A percentile compares a stretch with the other conserved stretches of the same genome.
Conservation (phyloP, 2,888 invertebrate species). For the Erebia ligea region DNA sequence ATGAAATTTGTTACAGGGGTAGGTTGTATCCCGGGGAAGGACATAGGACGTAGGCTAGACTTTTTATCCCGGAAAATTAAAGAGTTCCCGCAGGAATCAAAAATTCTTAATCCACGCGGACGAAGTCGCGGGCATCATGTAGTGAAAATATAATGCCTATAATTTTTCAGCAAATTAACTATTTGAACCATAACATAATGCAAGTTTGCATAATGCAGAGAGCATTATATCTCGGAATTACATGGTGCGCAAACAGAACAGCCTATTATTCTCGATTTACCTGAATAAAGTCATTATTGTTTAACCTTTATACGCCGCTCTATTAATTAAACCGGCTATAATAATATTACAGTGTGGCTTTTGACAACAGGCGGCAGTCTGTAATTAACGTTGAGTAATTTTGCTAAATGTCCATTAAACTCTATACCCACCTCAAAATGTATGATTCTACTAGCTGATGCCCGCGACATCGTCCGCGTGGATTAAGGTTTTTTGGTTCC, state of each 20-base stretch:
- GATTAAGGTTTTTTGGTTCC: too few relatives aligned
- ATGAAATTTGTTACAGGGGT: too few relatives aligned
- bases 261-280: conserved; percentile 26
- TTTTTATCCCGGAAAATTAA: too few relatives aligned
- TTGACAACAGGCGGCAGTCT: conserved; percentile 9
- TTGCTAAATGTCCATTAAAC: not conserved
- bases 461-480: too few relatives aligned
- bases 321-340: conserved; percentile 21
- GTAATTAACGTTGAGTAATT: conserved; percentile 6
- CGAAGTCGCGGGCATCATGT: too few relatives aligned
- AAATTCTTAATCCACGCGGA: too few relatives aligned
- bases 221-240: conserved; percentile 11
- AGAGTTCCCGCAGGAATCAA: too few relatives aligned
- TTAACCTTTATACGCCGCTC: conserved; percentile 28
- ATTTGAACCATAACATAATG: conserved; percentile 5
- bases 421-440: too few relatives aligned
- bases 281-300: conserved; percentile 23
- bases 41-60: too few relatives aligned
- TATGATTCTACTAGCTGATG: too few relatives aligned
- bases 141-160: not conserved
- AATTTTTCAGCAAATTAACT: not conserved
- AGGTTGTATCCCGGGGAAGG: too few relatives aligned
- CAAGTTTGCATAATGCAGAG: conserved; percentile 8
- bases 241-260: conserved; percentile 7
- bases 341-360: conserved; percentile 22